Conservation (phyloP, 2,888 invertebrate genomes). For the Lordiphosa fenestrarum region DNA sequence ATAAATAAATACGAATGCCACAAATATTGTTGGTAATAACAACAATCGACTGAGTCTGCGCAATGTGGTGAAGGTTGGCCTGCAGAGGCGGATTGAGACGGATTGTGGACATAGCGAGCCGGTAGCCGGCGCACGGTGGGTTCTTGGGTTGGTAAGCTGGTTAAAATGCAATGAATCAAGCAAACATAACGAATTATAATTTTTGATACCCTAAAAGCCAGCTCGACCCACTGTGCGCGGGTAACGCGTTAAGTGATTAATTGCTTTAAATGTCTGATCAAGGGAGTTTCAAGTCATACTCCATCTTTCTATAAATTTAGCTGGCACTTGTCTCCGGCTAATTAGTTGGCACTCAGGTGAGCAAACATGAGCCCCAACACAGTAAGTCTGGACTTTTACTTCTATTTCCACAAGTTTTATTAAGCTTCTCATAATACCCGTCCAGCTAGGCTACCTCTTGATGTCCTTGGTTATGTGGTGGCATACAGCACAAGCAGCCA, state of each 20-base stretch:
- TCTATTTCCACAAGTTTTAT: background rate
- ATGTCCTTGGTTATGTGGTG: too few species aligned
- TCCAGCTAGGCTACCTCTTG: background rate
- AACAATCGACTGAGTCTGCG: conserved; percentile 58
- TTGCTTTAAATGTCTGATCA: too few species aligned
- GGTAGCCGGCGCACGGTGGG: background rate
- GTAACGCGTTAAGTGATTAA: too few species aligned
- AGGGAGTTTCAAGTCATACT: too few species aligned
- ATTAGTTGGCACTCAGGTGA: conserved; percentile 46
- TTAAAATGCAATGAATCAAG: too few species aligned
- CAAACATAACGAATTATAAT: too few species aligned
- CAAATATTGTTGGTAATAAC: conserved; percentile 70
- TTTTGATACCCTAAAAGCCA: too few species aligned
- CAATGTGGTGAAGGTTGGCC: conserved; percentile 67
- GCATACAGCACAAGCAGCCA: conserved; percentile 30
- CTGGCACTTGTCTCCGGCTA: conserved; percentile 46
- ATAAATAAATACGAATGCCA: conserved; percentile 64
- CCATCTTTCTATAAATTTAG: conserved; percentile 47
- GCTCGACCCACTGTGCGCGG: too few species aligned
- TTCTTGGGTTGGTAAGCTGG: too few species aligned
- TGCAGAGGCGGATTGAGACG: conserved; percentile 6
- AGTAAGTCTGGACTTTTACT: conserved; percentile 15
- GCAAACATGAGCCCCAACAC: conserved; percentile 38
- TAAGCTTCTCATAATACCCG: background rate
- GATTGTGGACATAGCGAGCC: conserved; percentile 1